A percentile compares a stretch with the other conserved stretches of the same genome.
Conservation (phyloP, 1,140 invertebrate genomes). For the Caenorhabditis remanei region DNA sequence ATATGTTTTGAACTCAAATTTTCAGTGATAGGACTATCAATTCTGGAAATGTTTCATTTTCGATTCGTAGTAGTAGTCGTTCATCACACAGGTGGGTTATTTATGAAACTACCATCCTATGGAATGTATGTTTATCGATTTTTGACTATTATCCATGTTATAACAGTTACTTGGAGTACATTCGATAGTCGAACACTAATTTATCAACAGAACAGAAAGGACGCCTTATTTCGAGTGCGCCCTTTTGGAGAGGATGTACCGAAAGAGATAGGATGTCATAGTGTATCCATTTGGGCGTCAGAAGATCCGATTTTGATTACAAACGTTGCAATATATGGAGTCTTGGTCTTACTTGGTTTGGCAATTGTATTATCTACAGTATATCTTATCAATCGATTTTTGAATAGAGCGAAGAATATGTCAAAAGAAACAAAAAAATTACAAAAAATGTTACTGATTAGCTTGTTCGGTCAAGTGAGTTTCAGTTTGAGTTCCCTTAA, state of each 20-base stretch:
- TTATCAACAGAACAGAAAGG: background rate
- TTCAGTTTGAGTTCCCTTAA: too few species aligned
- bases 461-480: background rate
- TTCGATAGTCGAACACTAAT: background rate
- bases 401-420: background rate
- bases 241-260: background rate
- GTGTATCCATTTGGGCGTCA: background rate
- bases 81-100: background rate
- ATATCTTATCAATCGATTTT: background rate
- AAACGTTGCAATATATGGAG: background rate
- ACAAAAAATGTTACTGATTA: background rate
- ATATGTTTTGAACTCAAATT: background rate
- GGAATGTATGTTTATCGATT: background rate
- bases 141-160: background rate
- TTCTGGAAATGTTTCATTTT: background rate
- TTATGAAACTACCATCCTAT: background rate
- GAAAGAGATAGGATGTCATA: background rate
- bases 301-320: background rate
- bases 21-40: background rate
- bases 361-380: background rate
- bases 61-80: background rate
- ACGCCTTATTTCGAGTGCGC: background rate
- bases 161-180: background rate
- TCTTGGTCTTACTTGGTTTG: background rate
- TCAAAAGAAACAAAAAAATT: background rate